Conservation (phyloP, 2,888 invertebrate species). For the Aleiodes alternator region DNA sequence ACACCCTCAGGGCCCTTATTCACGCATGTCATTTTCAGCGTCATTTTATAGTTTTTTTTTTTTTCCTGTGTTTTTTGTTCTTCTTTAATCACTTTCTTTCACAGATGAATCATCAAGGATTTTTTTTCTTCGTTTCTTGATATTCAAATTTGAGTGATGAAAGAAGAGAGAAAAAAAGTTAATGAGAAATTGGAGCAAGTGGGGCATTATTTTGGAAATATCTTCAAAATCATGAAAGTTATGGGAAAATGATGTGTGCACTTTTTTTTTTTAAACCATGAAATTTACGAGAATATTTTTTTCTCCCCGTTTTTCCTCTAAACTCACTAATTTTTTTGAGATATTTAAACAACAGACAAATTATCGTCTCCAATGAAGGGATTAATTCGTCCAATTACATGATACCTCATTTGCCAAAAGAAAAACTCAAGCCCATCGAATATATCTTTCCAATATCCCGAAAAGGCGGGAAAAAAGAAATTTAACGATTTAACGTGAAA, state of each 20-base stretch:
- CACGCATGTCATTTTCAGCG: conserved; percentile 55
- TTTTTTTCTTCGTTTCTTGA: conserved; percentile 29
- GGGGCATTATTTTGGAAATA: too few species aligned
- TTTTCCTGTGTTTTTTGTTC: conserved; percentile 32
- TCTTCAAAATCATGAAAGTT: too few species aligned
- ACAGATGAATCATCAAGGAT: conserved; percentile 12
- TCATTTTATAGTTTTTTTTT: conserved; percentile 39
- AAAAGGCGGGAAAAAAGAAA: neutral
- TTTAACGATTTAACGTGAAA: conserved; percentile 24
- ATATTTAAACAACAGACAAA: too few species aligned
- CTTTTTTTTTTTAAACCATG: too few species aligned
- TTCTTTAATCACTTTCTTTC: conserved; percentile 45
- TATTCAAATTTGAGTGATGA: neutral
- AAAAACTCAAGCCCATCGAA: neutral
- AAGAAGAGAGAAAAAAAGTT: neutral
- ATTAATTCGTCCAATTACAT: too few species aligned
- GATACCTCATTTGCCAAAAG: too few species aligned
- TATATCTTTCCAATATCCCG: neutral
- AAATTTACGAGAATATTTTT: too few species aligned
- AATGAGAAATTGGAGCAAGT: neutral
- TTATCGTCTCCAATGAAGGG: neutral
- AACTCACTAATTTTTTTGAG: too few species aligned
- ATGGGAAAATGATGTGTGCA: too few species aligned
- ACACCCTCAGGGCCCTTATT: conserved; percentile 52
- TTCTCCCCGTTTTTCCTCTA: too few species aligned